Base-by-base conservation (phyloP, 2,888 invertebrate species). In the Oegoconia quadripuncta region DNA sequence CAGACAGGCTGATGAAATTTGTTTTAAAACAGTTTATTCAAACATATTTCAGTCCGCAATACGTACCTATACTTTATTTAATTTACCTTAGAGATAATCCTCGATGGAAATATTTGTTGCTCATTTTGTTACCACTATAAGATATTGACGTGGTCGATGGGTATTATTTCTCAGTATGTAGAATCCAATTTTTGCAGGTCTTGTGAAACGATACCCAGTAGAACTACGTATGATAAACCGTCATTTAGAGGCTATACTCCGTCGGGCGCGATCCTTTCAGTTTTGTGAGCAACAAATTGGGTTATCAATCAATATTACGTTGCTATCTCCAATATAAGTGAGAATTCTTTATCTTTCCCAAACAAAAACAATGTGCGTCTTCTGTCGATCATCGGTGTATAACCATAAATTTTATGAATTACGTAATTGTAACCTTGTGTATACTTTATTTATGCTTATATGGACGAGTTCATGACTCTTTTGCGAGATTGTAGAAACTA, bases 261-360 rank as follows among this genome's bases (percentile, higher is more conserved):
- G 39, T 35, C 46, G 38, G 34, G 34, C 28, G 32, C 44, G 42
- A 47, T 52, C 60, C 58, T 61, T 61, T 52, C 58, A 62, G 49
- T 55, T n/a, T 59, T 44, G 43, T 47, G 45, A 58, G 48, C 50
- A 54, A 52, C 52, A 67, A 69, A 73, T 73, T 72, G 65, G 62
- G 62, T 52, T 61, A 73, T 75, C 71, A 73, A 74, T 75, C 74
- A 74, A 72, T 69, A 74, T 69, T 65, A 65, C 59, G 65, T 64
- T 57, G 55, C 44, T 60, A 59, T 64, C 46, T 59, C 44, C 55
- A 64, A 64, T 64, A 64, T 72, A 59, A 59, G 60, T 58, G 49
- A 48, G 61, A 59, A 65, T 61, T 59, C 48, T 55, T 55, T 55
- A 50, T 59, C 49, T 55, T 51, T 54, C 44, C 40, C 49, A 53